A percentile compares a stretch with the other conserved stretches of the same genome.
phyloP scores from a whole-genome alignment of 2,888 invertebrate genomes.

The Drosophila affinis region DNA sequence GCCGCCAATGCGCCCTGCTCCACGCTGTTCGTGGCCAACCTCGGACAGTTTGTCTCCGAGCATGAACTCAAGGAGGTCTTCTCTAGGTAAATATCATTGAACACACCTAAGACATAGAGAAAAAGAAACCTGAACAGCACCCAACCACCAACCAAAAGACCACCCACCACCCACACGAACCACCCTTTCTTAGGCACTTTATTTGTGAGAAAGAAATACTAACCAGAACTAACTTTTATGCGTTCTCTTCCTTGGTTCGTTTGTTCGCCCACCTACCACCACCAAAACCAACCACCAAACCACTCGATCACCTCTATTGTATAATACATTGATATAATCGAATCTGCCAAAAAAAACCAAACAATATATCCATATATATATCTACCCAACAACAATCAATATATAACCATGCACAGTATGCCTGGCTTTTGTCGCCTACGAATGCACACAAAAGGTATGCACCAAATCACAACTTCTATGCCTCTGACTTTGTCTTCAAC shows the following conservation, averaged over 20 bases:
- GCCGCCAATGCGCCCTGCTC: slow-evolving; percentile 94
- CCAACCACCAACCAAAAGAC: slow-evolving; percentile 20
- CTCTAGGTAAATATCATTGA: slow-evolving; percentile 89
- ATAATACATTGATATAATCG: slow-evolving; percentile 71
- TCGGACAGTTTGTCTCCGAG: slow-evolving; percentile 98
- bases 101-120: slow-evolving; percentile 6
- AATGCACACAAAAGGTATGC: slow-evolving; percentile 92
- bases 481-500: slow-evolving; percentile 80
- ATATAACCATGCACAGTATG: slow-evolving; percentile 89
- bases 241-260: slow-evolving; percentile 75
- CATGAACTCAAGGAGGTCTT: slow-evolving; percentile 99
- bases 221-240: slow-evolving; percentile 62
- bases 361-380: slow-evolving; percentile 46
- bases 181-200: slow-evolving; percentile 42
- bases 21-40: slow-evolving; percentile 98
- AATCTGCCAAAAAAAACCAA: slow-evolving; percentile 50
- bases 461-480: slow-evolving; percentile 83
- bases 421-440: slow-evolving; percentile 99
- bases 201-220: slow-evolving; percentile 53
- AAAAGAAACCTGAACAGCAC: slow-evolving; percentile 11
- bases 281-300: slow-evolving; percentile 13
- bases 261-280: slow-evolving; percentile 63
- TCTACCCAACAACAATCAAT: slow-evolving; percentile 42
- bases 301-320: slow-evolving; percentile 61
- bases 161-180: slow-evolving; percentile 24